Base-by-base conservation (phyloP, 2,113 vertebrate genomes). In the Acinonyx jubatus region DNA sequence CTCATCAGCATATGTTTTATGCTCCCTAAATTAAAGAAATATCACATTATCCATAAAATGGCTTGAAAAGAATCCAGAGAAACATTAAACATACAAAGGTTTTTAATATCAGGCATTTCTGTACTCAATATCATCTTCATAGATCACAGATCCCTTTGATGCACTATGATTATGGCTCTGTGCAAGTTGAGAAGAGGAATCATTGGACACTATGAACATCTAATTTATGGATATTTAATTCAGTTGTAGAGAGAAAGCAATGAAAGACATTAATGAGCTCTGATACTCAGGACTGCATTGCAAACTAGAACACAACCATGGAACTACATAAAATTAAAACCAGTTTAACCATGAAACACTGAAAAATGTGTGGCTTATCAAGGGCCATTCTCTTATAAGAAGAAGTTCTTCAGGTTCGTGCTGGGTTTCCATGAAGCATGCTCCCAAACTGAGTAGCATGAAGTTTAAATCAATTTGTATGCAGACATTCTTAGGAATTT, bases 191-290 rank as follows among this genome's bases (percentile, higher is more conserved):
- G 94, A 97, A 97, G 82, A 97, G 83, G 88, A 98, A 94, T 21
- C 48, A 97, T 73, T 91, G 83, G 74, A n/a, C 74, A 97, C 48
- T 81, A 82, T 38, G 23, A 96, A 88, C 84, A 98, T 97, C 91
- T 98, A 97, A 97, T 97, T 98, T 98, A 96, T 97, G 87, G 91
- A 98, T 81, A 98, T 50, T 95, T 97, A 93, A 97, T 93, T 83
- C 91, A 94, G 21, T 96, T 97, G 65, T 82, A 97, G 97, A 96
- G 57, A 86, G 94, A 98, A 98, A 97, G 0, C 66, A 94, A 79
- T 97, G 94, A 98, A 96, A 98, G 73, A 71, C 85, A 95, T 68
- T 97, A 97, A 98, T 97, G 90, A 97, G 95, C 83, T 97, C 66
- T 79, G 65, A 57, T 84, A 25, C 91, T 84, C 3, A 92, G 74